These are phyloP conservation scores for Peromyscus aztecus DNA, from an alignment of 2,797 vertebrate species.

Conservation along the genomic window DNA sequence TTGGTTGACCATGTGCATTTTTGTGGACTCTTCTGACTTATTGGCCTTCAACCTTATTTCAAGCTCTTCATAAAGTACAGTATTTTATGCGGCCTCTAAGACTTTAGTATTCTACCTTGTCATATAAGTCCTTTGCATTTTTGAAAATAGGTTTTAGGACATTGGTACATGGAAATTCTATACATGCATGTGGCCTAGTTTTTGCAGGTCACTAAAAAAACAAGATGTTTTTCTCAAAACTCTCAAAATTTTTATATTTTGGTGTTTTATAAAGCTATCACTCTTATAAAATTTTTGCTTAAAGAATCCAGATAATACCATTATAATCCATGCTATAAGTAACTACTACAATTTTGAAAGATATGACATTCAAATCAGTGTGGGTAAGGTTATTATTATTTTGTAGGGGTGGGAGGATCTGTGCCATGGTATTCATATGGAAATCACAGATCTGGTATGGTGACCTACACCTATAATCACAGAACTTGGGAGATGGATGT, in stretches of 20 bases:
- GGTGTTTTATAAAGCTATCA: neutral
- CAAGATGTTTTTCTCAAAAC: neutral
- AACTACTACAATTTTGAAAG: neutral
- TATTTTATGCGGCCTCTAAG: neutral
- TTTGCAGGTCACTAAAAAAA: neutral
- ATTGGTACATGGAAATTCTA: neutral
- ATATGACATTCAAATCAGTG: neutral
- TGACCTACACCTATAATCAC: neutral
- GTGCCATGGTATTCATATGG: neutral
- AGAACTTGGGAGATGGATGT: neutral
- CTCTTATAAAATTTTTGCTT: neutral
- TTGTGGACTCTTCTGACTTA: neutral
- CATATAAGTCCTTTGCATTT: neutral
- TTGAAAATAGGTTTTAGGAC: conserved; percentile 5
- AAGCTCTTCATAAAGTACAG: neutral
- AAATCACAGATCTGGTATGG: neutral
- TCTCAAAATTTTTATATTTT: neutral
- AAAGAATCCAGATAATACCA: neutral
- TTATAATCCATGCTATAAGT: conserved; percentile 5
- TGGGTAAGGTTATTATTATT: neutral
- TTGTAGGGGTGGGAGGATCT: neutral
- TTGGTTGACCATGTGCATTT: neutral
- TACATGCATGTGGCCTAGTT: neutral
- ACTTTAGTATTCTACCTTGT: neutral
- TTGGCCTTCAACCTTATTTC: neutral